phyloP scores from a whole-genome alignment of 2,888 invertebrate genomes.

The Entomobrya proxima region DNA sequence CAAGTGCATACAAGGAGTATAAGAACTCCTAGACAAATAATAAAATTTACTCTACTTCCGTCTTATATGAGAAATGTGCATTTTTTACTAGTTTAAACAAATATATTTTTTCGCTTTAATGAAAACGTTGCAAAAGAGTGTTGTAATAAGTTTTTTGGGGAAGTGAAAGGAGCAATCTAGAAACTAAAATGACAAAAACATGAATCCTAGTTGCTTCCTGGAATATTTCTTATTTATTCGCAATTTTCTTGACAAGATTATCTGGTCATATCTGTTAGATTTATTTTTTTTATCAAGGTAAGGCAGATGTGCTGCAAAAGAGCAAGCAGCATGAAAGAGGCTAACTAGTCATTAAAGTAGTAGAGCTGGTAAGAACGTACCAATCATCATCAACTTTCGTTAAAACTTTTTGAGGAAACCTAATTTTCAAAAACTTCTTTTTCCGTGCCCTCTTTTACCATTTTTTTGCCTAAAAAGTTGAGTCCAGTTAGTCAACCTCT shows the following conservation, averaged over 20 bases:
- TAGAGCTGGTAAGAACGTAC: background rate
- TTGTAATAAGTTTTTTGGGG: background rate
- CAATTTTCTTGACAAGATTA: constrained; percentile 11
- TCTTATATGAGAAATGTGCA: no score
- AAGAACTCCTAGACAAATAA: no score
- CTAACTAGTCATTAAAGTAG: constrained; percentile 30
- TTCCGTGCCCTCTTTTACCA: background rate
- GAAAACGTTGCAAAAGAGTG: no score
- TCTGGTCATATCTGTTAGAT: background rate
- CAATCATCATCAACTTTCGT: constrained; percentile 3
- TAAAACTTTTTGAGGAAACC: constrained; percentile 29
- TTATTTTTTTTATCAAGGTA: background rate
- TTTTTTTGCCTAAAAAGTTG: constrained; percentile 18
- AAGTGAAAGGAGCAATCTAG: background rate
- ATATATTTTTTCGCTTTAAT: no score
- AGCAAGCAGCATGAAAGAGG: background rate
- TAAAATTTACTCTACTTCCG: no score
- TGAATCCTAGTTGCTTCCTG: background rate
- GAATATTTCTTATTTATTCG: constrained; percentile 12
- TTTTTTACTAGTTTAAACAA: no score
- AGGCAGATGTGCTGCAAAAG: background rate
- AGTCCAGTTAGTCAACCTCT: constrained; percentile 26
- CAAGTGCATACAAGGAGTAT: no score
- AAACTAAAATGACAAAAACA: background rate
- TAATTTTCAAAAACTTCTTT: constrained; percentile 41